Base-by-base conservation (phyloP, 2,797 vertebrate genomes). In the Aselliscus stoliczkanus region DNA sequence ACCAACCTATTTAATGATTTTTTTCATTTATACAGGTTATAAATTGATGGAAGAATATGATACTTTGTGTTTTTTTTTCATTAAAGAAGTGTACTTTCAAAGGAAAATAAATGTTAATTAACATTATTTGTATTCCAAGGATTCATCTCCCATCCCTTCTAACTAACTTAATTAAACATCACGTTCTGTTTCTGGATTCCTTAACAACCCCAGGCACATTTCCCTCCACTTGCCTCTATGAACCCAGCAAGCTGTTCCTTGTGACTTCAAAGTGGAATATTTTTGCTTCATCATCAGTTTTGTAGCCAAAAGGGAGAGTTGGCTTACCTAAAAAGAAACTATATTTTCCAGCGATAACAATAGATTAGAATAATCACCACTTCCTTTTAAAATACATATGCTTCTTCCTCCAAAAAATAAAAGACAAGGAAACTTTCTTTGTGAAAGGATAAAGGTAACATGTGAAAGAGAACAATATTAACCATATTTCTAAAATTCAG, bases 281-380 rank as follows among this genome's bases (percentile, higher is more conserved):
- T 97, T 95, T 87, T 96, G 91, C 79, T 56, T 94, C 50, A 73
- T 94, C 96, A 96, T 92, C 96, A 94, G 39, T 87, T 96, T 95
- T 88, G 29, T 58, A 95, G 44, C 88, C 39, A 89, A 27, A 73
- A 92, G 52, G 69, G 79, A 90, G 60, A 72, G 8, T 86, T 94
- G 91, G 64, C 65, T 93, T 95, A 75, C 88, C 86, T 88, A 88
- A 91, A 96, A 87, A 81, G 79, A 86, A 92, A 93, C 54, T 34
- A 82, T 50, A 67, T 23, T 97, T 95, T 81, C 58, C 79, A 93
- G 83, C 11, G 54, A 72, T 96, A 94, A 87, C 77, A 94, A 69
- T 31, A 79, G 54, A 84, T 58, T 73, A 56, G 15, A 31, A 47
- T 95, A 83, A 95, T 80, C 37, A 93, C 39, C 15, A 25, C 10